Base-by-base conservation (phyloP, 2,113 vertebrate genomes). In the Aphyosemion australe region DNA sequence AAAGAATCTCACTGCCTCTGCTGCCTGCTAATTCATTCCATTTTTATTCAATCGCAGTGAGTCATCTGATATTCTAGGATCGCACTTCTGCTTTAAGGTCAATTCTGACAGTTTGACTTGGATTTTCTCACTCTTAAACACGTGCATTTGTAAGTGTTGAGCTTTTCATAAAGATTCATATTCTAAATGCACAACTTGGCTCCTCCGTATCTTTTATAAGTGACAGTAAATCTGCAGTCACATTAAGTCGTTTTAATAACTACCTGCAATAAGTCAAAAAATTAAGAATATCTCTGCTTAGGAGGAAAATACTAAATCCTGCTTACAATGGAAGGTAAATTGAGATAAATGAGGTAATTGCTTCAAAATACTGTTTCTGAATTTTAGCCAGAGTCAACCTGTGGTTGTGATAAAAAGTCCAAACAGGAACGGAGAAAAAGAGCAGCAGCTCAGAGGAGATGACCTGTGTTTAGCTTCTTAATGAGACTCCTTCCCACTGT, bases 401-500 rank as follows among this genome's bases (percentile, higher is more conserved):
- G 57, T 80, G 49, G 9, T 5, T 63, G 65, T 56, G 72, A 78
- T 76, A 65, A 58, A 74, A 72, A 11, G 50, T 54, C 65, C 56
- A 69, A 74, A 66, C 79, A 61, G 56, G 84, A 67, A 65, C 14
- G 0, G 45, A 79, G 69, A 39, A 72, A 67, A 81, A 59, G n/a
- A n/a, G n/a, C n/a, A 18, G 69, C 66, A 66, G 68, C 88, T 64
- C 67, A 4, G 6, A 80, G 84, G 88, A 91, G 39, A 20, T 69
- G 84, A 90, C 86, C 89, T 83, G 53, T 84, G 82, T 80, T 78
- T 83, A 67, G 64, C 77, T 53, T 76, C 41, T 45, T 89, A 90
- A 92, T 91, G 82, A 92, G 85, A 86, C 78, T 81, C 78, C 82
- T 84, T 50, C 77, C 69, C 76, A 76, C 77, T 85, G 88, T n/a